phyloP scores from a whole-genome alignment of 2,113 vertebrate species.

The Spheniscus mendiculus region DNA sequence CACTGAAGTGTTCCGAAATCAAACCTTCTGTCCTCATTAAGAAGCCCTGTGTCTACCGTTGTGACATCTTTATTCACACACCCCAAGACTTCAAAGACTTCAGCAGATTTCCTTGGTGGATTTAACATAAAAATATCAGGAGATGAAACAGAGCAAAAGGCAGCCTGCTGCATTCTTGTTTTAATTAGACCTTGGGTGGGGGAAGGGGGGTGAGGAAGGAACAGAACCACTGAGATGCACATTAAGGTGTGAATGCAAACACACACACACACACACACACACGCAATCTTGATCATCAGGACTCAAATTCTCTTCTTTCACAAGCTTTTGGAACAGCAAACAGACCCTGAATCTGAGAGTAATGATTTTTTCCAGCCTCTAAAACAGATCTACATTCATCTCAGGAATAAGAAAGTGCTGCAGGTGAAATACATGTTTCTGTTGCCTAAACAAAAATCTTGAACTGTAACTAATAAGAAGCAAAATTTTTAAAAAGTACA shows the following conservation, averaged over 20 bases:
- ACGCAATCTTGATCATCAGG: neutral
- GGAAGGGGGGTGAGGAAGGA: constrained; percentile 9
- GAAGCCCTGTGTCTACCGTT: constrained; percentile 69
- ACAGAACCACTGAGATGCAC: neutral
- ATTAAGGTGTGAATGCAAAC: constrained; percentile 6
- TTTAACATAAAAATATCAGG: constrained; percentile 75
- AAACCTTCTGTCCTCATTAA: constrained; percentile 81
- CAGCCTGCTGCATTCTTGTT: constrained; percentile 51
- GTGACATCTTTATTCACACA: constrained; percentile 81
- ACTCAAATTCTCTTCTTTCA: neutral
- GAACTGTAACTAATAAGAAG: constrained; percentile 16
- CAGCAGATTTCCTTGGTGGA: constrained; percentile 78
- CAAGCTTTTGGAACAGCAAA: constrained; percentile 20
- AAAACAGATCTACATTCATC: neutral
- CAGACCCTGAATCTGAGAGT: neutral
- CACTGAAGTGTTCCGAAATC: constrained; percentile 69
- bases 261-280: neutral
- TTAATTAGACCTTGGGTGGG: constrained; percentile 75
- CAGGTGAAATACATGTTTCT: constrained; percentile 27
- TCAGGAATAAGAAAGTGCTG: neutral
- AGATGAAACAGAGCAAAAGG: constrained; percentile 69
- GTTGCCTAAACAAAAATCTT: constrained; percentile 48
- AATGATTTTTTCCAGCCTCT: neutral
- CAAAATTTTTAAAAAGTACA: neutral
- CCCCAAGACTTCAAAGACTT: constrained; percentile 82